Evolutionary conservation across 2,888 invertebrate species (phyloP), one percentile per base, ranked within the genome.

Genomic region (Thera britannica): DNA sequence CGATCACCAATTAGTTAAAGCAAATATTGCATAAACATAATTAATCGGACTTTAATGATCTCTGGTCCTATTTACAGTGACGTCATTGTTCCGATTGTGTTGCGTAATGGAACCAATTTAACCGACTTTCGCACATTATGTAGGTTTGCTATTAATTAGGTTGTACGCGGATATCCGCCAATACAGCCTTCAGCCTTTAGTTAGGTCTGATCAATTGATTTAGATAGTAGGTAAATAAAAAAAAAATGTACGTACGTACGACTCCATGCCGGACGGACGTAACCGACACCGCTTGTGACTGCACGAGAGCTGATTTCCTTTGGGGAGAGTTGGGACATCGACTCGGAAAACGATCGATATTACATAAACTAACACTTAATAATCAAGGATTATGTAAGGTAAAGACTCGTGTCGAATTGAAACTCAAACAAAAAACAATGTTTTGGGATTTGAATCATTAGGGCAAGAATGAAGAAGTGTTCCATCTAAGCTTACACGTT

Each of bases 31-130:
- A 64, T 58, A 57, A 60, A 44, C 12, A 36, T 54, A 68, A 64
- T 64, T 60, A 68, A 60, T 57, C 52, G 60, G 35, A 57, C 54
- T 49, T 5, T 57, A 61, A 63, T 58, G 38, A 38, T 52, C 48
- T 65, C 48, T 65, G 48, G 38, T 64, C 48, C 41, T 58, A 38
- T 9, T n/a, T 23, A 36, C 3, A 62, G 58, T 58, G 57, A 62
- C 68, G 58, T 61, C 64, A 72, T 65, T 56, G 65, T 70, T 69
- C 35, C 38, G 57, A 69, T 59, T 57, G 63, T 23, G 57, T 72
- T 70, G 65, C 73, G 12, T 67, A 72, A 72, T 67, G 12, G 48
- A 67, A 59, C 65, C 60, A 67, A 69, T 74, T 60, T 54, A 68
- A 41, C 56, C 55, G 38, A 70, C 65, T 73, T 71, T 62, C 64